Evolutionary conservation across 2,113 vertebrate genomes (phyloP).

Genomic region (Pedetes capensis): DNA sequence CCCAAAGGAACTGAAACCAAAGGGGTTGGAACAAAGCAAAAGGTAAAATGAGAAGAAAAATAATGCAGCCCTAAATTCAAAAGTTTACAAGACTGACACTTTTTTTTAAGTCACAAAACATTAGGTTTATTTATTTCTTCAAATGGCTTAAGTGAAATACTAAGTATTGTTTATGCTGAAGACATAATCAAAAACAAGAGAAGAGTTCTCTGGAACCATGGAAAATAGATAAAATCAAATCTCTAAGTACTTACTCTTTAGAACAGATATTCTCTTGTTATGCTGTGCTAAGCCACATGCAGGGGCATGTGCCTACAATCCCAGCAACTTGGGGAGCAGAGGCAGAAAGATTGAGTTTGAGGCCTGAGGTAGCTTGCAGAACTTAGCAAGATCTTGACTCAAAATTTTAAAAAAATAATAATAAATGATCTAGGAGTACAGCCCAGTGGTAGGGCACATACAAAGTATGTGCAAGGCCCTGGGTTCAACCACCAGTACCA

Average conservation of each 20-base stretch:
- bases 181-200: background rate
- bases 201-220: background rate
- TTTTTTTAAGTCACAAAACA: background rate
- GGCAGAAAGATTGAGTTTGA: no score
- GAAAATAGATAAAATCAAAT: constrained; percentile 9
- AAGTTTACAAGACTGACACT: background rate
- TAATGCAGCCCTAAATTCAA: background rate
- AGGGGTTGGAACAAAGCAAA: background rate
- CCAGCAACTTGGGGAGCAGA: no score
- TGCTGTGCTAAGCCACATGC: no score
- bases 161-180: background rate
- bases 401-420: no score
- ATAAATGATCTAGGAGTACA: no score
- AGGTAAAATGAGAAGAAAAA: constrained; percentile 33
- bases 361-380: no score
- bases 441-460: no score
- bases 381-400: no score
- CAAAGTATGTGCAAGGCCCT: no score
- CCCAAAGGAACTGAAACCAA: background rate
- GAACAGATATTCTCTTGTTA: background rate
- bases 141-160: background rate
- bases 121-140: background rate
- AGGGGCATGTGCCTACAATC: no score
- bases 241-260: background rate
- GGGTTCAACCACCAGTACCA: no score